Base-by-base conservation (phyloP, 2,113 vertebrate genomes). In the Paraplagusia blochii region DNA sequence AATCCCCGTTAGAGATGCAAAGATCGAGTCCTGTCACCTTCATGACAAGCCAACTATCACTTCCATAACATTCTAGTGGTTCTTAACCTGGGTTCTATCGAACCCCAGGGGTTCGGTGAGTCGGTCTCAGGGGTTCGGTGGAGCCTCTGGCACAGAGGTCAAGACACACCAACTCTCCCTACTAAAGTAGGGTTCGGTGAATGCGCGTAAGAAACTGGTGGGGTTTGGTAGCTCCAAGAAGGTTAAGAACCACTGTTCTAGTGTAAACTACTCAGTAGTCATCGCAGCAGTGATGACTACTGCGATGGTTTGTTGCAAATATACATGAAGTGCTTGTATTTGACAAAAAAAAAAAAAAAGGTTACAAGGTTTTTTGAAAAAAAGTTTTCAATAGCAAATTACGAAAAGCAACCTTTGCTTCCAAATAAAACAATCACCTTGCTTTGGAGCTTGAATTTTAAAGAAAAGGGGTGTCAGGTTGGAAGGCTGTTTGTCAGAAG, bases 401-500 rank as follows among this genome's bases (percentile, higher is more conserved):
- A n/a, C n/a, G n/a, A n/a, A n/a, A 71, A 74, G 69, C 50, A 76
- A 44, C 43, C n/a, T 11, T 49, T 42, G n/a, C 58, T 77, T 65
- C 19, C 0, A 80, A 49, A 81, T 88, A 66, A 87, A 89, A 82
- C 68, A 34, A 66, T 76, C 63, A 63, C 60, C 72, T 69, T 72
- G 68, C 66, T 33, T 83, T 82, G 62, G 0, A 14, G 63, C 65
- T 69, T 48, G 54, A 72, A 77, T 86, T 85, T 73, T 18, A 59
- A 69, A 58, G 75, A 84, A 49, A 67, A 13, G 17, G 33, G 55
- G 54, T 1, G 39, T 40, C 15, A 33, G 59, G 69, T 54, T 50
- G 57, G 57, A 75, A 72, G 74, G 52, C 63, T 77, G 75, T 66
- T 36, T 85, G 79, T 88, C 85, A 86, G 84, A 84, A 82, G 71